phyloP scores from a whole-genome alignment of 2,888 invertebrate genomes.

The Leptopilina myrica region DNA sequence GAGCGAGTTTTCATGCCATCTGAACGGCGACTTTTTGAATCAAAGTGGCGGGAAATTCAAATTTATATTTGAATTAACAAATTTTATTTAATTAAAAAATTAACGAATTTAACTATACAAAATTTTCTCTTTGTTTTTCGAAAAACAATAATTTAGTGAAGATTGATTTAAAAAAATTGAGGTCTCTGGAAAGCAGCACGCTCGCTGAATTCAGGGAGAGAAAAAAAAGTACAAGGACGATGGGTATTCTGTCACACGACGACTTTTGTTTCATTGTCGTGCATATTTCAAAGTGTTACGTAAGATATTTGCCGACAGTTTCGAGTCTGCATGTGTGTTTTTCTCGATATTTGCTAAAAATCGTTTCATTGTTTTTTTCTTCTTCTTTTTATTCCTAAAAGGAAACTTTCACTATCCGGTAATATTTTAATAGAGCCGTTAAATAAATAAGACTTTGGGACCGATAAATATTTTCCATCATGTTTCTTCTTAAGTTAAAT shows the following conservation, averaged over 20 bases:
- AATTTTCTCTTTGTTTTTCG: too few species aligned
- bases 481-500: constrained; percentile 6
- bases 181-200: constrained; percentile 12
- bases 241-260: constrained; percentile 28
- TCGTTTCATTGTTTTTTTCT: constrained; percentile 28
- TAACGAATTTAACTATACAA: too few species aligned
- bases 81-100: too few species aligned
- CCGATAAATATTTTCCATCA: constrained; percentile 3
- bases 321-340: constrained; percentile 14
- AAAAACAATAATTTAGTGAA: not conserved
- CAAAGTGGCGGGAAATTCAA: too few species aligned
- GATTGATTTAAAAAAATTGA: constrained; percentile 2
- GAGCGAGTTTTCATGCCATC: too few species aligned
- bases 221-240: constrained; percentile 29
- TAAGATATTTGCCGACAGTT: not conserved
- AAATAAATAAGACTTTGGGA: constrained; percentile 30
- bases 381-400: not conserved
- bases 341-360: not conserved
- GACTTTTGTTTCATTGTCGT: constrained; percentile 21
- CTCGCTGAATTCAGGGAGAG: not conserved
- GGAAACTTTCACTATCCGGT: constrained; percentile 47
- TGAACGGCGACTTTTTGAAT: too few species aligned
- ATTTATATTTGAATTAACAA: too few species aligned
- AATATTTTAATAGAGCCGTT: not conserved
- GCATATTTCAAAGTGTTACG: constrained; percentile 16